phyloP scores from a whole-genome alignment of 2,888 invertebrate genomes.

The Amphipyra berbera region DNA sequence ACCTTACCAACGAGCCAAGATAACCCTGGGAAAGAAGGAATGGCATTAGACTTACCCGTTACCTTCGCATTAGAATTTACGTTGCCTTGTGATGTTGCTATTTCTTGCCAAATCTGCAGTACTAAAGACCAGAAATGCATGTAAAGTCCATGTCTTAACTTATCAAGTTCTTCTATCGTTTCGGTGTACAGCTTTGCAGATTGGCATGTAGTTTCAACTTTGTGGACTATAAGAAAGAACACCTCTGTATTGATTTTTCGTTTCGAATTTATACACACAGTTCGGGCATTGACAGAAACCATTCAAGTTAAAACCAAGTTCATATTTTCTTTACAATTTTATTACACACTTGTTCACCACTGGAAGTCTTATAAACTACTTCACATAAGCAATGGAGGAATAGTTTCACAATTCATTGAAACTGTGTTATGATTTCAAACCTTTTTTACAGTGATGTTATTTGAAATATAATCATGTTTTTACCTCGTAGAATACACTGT shows the following conservation, averaged over 20 bases:
- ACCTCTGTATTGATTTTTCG: neutral
- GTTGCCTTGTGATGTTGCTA: too few relatives aligned
- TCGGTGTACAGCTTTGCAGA: too few relatives aligned
- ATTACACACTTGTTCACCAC: conserved; percentile 3
- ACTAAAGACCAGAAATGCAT: too few relatives aligned
- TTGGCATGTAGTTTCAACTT: too few relatives aligned
- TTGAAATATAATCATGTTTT: conserved; percentile 25
- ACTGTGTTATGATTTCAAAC: conserved; percentile 18
- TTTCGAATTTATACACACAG: neutral
- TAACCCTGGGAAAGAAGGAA: too few relatives aligned
- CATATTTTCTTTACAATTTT: conserved; percentile 29
- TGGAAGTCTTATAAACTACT: conserved; percentile 26
- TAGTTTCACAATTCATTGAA: neutral
- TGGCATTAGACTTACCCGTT: too few relatives aligned
- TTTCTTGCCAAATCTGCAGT: too few relatives aligned
- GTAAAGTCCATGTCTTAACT: too few relatives aligned
- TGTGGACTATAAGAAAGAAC: too few relatives aligned
- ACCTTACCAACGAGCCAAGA: too few relatives aligned
- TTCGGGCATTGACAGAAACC: conserved; percentile 31
- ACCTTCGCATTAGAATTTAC: too few relatives aligned
- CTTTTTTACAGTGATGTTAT: conserved; percentile 4
- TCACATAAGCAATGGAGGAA: neutral
- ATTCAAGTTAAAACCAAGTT: conserved; percentile 26
- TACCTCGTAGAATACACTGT: neutral
- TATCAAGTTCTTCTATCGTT: too few relatives aligned